A percentile compares a stretch with the other conserved stretches of the same genome.
Conservation (phyloP, 2,113 vertebrate genomes). For the Pristiophorus japonicus region DNA sequence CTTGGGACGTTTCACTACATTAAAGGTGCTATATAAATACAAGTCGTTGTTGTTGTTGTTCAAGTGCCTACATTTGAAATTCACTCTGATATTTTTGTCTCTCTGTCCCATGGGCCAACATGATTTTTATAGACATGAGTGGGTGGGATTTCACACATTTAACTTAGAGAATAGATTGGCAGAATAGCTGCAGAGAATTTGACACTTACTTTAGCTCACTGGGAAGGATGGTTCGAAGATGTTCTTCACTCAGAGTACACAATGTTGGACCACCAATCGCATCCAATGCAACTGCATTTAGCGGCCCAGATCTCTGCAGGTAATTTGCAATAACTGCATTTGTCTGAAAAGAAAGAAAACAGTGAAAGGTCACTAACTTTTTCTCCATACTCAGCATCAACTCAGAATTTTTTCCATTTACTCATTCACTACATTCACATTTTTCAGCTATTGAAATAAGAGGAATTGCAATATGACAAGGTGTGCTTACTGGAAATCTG, state of each 20-base stretch:
- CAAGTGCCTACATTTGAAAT: background rate
- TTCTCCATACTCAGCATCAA: background rate
- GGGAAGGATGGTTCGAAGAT: background rate
- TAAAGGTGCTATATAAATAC: no score
- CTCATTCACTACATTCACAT: background rate
- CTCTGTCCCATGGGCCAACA: background rate
- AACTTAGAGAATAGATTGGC: background rate
- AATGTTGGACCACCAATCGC: background rate
- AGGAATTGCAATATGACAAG: background rate
- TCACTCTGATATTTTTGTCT: background rate
- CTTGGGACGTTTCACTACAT: no score
- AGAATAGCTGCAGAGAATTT: background rate
- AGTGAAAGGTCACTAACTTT: background rate
- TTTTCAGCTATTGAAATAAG: background rate
- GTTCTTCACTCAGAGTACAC: background rate
- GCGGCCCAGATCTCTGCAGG: background rate
- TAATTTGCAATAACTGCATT: background rate
- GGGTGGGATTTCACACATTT: background rate
- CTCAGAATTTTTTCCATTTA: background rate
- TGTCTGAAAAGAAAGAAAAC: background rate
- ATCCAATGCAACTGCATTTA: background rate
- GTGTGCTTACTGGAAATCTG: background rate
- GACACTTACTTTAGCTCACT: background rate
- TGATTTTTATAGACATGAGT: background rate
- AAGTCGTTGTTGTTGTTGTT: no score